These are phyloP conservation scores for Hofmannophila pseudospretella DNA, from an alignment of 2,888 invertebrate species.

Conservation along the genomic window DNA sequence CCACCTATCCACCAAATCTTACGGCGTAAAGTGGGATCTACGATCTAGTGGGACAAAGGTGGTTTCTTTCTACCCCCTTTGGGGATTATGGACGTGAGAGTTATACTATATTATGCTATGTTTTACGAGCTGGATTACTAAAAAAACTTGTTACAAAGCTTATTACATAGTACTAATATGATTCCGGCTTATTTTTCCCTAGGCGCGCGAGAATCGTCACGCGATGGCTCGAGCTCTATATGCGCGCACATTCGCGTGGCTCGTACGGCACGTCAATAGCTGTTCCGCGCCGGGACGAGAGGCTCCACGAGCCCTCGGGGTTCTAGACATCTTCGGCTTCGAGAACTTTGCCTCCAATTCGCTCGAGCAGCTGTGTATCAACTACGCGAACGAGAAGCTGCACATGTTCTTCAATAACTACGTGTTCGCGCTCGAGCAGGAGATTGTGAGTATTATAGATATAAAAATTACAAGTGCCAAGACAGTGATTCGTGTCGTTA, in stretches of 20 bases:
- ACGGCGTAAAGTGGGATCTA: too few species aligned
- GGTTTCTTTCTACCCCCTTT: too few species aligned
- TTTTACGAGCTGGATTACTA: too few species aligned
- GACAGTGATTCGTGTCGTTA: too few species aligned
- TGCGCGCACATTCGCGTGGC: conserved; percentile 93
- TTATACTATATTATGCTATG: too few species aligned
- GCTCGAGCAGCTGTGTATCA: conserved; percentile 95
- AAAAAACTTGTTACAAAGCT: too few species aligned
- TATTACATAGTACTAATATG: too few species aligned
- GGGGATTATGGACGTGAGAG: too few species aligned
- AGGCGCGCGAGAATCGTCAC: conserved; percentile 93
- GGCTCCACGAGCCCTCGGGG: conserved; percentile 86
- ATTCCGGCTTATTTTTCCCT: too few species aligned
- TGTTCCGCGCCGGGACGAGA: conserved; percentile 94
- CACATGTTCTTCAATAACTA: conserved; percentile 98
- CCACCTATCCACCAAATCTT: too few species aligned
- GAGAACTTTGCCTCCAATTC: conserved; percentile 95
- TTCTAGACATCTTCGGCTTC: conserved; percentile 95
- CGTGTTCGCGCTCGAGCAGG: conserved; percentile 95
- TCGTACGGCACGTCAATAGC: conserved; percentile 94
- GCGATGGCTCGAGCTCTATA: conserved; percentile 96
- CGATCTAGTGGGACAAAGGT: too few species aligned
- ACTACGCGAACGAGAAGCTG: conserved; percentile 95
- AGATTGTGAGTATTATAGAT: conserved; percentile 88
- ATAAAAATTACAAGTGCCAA: too few species aligned